phyloP scores from a whole-genome alignment of 53 echinoderm and acorn worm genomes.

The Echinarachnius parma region DNA sequence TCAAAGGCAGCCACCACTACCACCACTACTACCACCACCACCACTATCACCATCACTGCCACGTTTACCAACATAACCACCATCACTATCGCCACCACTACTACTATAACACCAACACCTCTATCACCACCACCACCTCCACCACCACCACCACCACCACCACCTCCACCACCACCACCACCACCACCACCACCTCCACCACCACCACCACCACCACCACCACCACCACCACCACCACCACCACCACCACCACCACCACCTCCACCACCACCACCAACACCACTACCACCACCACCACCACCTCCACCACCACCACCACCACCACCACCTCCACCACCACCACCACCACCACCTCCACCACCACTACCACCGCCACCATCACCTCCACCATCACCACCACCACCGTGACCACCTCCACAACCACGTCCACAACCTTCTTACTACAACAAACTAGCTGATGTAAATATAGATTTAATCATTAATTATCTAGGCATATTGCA shows the following conservation, averaged over 20 bases:
- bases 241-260: not conserved
- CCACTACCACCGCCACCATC: not conserved
- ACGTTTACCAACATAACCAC: no score
- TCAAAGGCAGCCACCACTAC: no score
- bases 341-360: not conserved
- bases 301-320: not conserved
- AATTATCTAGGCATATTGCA: no score
- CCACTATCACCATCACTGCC: no score
- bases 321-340: not conserved
- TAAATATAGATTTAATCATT: not conserved
- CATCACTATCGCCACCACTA: no score
- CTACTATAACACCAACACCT: no score
- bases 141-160: no score
- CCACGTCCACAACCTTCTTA: not conserved
- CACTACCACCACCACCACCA: not conserved
- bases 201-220: not conserved
- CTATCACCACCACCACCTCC: no score
- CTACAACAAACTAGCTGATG: not conserved
- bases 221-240: not conserved
- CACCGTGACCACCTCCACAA: not conserved
- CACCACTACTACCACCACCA: no score
- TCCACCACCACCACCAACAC: not conserved
- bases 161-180: not conserved
- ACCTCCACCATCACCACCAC: not conserved
- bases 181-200: not conserved